Conservation (phyloP, 2,888 invertebrate genomes). For the Lepidochrysops patricia region DNA sequence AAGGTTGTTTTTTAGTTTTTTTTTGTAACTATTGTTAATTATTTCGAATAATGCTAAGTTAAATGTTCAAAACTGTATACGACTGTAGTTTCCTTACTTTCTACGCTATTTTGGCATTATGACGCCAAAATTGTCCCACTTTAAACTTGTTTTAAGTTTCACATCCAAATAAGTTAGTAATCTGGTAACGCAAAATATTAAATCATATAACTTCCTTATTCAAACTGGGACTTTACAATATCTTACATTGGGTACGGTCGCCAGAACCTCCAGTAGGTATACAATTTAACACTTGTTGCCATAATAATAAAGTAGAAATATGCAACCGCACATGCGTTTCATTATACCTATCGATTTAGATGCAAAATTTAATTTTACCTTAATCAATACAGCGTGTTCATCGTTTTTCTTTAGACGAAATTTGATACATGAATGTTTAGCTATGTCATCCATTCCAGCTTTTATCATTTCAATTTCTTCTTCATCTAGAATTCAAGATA, state of each 20-base stretch:
- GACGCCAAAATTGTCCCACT: conserved; percentile 2
- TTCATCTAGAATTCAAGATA: too few relatives aligned
- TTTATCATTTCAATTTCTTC: conserved; percentile 51
- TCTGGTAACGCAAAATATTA: background rate
- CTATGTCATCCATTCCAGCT: conserved; percentile 54
- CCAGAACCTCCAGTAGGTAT: too few relatives aligned
- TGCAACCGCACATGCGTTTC: too few relatives aligned
- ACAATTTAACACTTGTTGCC: too few relatives aligned
- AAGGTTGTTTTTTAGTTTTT: too few relatives aligned
- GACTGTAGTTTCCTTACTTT: conserved; percentile 3
- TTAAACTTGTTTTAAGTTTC: background rate
- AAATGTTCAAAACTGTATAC: background rate
- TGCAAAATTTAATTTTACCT: too few relatives aligned
- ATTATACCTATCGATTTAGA: too few relatives aligned
- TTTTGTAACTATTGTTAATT: background rate
- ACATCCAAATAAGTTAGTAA: background rate
- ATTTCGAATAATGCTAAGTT: background rate
- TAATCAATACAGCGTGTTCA: conserved; percentile 52
- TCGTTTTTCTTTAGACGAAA: conserved; percentile 40
- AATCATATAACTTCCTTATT: background rate
- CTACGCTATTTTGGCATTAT: background rate
- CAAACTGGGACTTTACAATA: background rate
- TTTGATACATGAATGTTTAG: conserved; percentile 57
- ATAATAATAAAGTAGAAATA: too few relatives aligned
- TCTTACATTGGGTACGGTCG: background rate